A percentile compares a stretch with the other conserved stretches of the same genome.
These are phyloP conservation scores for Numida meleagris DNA, from an alignment of 2,113 vertebrate species.

Conservation along the genomic window DNA sequence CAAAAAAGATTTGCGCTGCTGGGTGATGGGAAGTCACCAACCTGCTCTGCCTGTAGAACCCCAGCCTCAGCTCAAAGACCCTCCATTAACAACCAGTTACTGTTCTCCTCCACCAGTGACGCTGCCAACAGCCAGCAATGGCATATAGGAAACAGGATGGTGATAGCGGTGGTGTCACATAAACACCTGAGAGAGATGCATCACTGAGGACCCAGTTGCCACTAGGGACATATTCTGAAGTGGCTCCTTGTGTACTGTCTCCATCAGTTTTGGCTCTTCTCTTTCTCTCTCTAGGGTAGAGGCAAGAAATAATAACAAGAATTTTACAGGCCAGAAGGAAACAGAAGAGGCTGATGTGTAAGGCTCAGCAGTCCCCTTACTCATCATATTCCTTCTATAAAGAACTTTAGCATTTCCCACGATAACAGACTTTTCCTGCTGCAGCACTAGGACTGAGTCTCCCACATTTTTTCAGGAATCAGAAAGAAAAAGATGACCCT, in stretches of 20 bases:
- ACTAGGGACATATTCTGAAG: not conserved
- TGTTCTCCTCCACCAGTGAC: not conserved
- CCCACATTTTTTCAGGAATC: not conserved
- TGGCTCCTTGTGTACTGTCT: not conserved
- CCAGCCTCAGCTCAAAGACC: not conserved
- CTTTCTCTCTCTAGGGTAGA: not conserved
- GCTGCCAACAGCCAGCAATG: not conserved
- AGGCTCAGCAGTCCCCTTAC: not conserved
- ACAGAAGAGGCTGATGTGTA: not conserved
- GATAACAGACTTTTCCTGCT: not conserved
- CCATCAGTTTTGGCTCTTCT: not conserved
- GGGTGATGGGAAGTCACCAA: not conserved
- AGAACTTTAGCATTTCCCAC: not conserved
- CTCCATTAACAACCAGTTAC: not conserved
- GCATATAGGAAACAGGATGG: not conserved
- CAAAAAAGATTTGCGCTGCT: not conserved
- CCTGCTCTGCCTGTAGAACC: not conserved
- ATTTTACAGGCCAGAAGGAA: slow-evolving; percentile 43
- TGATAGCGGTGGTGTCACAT: not conserved
- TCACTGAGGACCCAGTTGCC: not conserved
- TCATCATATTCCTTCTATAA: slow-evolving; percentile 16
- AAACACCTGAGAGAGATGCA: not conserved
- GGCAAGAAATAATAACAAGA: not conserved
- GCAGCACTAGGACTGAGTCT: not conserved
- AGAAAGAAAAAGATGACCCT: not conserved